These are phyloP conservation scores for Prionace glauca DNA, from an alignment of 2,797 vertebrate genomes.

Conservation along the genomic window DNA sequence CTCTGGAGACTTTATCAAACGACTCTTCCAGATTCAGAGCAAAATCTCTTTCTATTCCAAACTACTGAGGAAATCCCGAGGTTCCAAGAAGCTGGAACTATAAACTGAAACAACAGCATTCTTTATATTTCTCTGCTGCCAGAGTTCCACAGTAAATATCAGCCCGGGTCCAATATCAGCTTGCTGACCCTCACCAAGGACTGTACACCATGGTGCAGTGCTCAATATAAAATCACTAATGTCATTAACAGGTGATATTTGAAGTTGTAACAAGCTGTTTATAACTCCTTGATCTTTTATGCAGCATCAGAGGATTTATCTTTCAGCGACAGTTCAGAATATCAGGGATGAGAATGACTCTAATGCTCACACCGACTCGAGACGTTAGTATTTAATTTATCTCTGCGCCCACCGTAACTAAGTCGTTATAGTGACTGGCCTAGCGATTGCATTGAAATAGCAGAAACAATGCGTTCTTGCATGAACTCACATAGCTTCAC, in stretches of 20 bases:
- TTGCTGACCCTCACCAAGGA: not conserved
- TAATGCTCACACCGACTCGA: not conserved
- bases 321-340: not conserved
- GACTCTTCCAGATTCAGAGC: not conserved
- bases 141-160: not conserved
- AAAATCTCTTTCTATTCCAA: slow-evolving; percentile 16
- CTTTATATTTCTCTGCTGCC: not conserved
- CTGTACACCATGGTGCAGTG: not conserved
- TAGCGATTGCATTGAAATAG: not conserved
- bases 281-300: not conserved
- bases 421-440: not conserved
- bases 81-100: not conserved
- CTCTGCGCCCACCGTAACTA: not conserved
- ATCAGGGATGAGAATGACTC: not conserved
- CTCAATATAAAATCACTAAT: not conserved
- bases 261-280: not conserved
- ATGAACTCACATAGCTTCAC: not conserved
- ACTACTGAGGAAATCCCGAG: not conserved
- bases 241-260: not conserved
- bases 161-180: too few species aligned
- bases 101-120: not conserved
- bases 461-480: not conserved
- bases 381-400: not conserved
- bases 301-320: not conserved
- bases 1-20: not conserved